phyloP scores from a whole-genome alignment of 2,797 vertebrate genomes.

The Enteromius anoplus region DNA sequence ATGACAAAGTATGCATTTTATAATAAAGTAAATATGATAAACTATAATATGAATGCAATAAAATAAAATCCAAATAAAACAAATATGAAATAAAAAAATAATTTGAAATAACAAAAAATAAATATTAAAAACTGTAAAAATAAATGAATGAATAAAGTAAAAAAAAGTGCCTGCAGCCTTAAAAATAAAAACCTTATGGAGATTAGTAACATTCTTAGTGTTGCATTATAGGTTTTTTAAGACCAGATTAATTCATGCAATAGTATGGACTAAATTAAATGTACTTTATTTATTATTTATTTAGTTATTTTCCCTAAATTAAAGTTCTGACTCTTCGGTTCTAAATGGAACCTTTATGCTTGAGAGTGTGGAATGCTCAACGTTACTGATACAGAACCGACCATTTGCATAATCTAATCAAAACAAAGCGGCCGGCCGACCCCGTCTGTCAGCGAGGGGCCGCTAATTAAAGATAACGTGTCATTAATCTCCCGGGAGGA shows the following conservation, averaged over 20 bases:
- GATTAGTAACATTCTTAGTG: neutral
- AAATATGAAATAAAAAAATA: neutral
- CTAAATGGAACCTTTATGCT: neutral
- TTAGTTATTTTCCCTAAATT: too few species aligned
- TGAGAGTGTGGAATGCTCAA: neutral
- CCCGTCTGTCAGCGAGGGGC: constrained; percentile 45
- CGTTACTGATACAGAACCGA: constrained; percentile 8
- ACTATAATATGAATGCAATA: neutral
- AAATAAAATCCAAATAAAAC: neutral
- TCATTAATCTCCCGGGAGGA: constrained; percentile 39
- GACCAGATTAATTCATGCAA: neutral
- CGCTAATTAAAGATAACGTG: constrained; percentile 49
- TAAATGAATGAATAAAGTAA: neutral
- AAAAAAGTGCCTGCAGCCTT: neutral
- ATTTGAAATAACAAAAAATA: neutral
- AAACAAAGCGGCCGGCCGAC: constrained; percentile 31
- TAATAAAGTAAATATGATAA: neutral
- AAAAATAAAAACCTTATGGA: neutral
- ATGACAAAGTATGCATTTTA: neutral
- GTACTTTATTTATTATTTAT: too few species aligned
- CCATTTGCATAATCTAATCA: constrained; percentile 52
- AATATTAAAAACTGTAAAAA: neutral
- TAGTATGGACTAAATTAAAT: neutral
- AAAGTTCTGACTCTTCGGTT: neutral
- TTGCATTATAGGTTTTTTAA: neutral